phyloP scores from a whole-genome alignment of 2,113 vertebrate species.

The Percina caprodes region DNA sequence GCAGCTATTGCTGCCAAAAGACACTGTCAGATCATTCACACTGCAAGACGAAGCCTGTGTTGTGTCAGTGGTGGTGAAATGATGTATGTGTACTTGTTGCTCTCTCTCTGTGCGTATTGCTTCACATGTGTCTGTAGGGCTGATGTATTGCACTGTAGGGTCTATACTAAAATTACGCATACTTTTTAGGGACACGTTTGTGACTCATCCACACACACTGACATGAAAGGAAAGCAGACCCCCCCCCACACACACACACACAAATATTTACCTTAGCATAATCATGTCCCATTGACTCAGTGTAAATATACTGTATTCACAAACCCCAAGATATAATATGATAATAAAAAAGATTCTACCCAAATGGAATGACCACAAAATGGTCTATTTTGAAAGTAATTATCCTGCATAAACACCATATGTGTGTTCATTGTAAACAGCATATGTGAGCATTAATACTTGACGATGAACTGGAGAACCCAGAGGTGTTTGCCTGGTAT shows the following conservation, averaged over 20 bases:
- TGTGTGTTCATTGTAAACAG: constrained; percentile 52
- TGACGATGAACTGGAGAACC: constrained; percentile 38
- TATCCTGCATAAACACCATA: constrained; percentile 59
- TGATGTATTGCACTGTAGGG: neutral
- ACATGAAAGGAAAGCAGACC: neutral
- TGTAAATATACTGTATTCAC: constrained; percentile 34
- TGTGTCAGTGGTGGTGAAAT: constrained; percentile 11
- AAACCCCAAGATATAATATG: constrained; percentile 20
- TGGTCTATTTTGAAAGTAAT: constrained; percentile 30
- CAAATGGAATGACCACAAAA: constrained; percentile 25
- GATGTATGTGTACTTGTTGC: constrained; percentile 24
- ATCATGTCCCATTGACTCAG: constrained; percentile 34
- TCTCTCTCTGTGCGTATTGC: neutral
- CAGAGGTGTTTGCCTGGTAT: neutral
- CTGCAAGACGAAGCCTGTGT: constrained; percentile 41
- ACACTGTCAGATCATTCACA: constrained; percentile 36
- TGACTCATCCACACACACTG: neutral
- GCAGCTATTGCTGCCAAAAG: constrained; percentile 43
- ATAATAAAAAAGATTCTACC: constrained; percentile 27
- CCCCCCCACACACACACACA: constrained; percentile 28
- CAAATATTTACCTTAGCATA: constrained; percentile 56
- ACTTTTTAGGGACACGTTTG: too few relatives aligned
- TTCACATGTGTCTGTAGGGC: constrained; percentile 13
- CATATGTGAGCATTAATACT: constrained; percentile 64
- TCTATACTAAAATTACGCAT: neutral